Evolutionary conservation across 2,113 vertebrate genomes (phyloP), one percentile per base, ranked within the genome.

Genomic region (Uria lomvia): DNA sequence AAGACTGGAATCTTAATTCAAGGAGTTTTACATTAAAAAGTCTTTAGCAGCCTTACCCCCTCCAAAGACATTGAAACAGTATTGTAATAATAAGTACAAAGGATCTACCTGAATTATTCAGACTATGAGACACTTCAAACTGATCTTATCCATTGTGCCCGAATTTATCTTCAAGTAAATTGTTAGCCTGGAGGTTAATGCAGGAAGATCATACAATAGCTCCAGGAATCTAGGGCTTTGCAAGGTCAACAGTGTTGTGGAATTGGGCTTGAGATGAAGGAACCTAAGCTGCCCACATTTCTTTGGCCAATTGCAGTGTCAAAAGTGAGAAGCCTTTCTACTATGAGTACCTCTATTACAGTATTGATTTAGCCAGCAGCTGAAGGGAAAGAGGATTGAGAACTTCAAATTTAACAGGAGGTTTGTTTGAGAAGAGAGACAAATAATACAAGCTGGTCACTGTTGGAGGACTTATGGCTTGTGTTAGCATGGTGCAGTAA

Each of bases 301-400:
- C 93, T 97, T 98, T 97, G 92, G 96, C 92, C 97, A 95, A 83
- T 92, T 97, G 96, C 65, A 72, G 71, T 98, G 97, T 97, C 96
- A 95, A 88, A 96, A 97, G 77, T 58, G 82, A 93, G 92, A 94
- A 77, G 50, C 91, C 96, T 96, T 95, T 97, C 75, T 49, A 29
- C 60, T 91, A 63, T 97, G 96, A 97, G 83, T 91, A 88, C 95
- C 91, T 98, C 95, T 96, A 58, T 98, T 97, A 97, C 79, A 62
- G 82, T 96, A 98, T 98, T 97, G 97, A 98, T 98, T 98, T 96
- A 94, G 77, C 78, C 84, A 82, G 63, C 40, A 88, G 58, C 70
- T 92, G 86, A 77, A 94, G 79, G 58, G 14, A 27, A 36, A 89
- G 42, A 82, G 93, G 84, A 77, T 83, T 77, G 81, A 88, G 91